Conservation (phyloP, 2,113 vertebrate genomes). For the Suncus etruscus region DNA sequence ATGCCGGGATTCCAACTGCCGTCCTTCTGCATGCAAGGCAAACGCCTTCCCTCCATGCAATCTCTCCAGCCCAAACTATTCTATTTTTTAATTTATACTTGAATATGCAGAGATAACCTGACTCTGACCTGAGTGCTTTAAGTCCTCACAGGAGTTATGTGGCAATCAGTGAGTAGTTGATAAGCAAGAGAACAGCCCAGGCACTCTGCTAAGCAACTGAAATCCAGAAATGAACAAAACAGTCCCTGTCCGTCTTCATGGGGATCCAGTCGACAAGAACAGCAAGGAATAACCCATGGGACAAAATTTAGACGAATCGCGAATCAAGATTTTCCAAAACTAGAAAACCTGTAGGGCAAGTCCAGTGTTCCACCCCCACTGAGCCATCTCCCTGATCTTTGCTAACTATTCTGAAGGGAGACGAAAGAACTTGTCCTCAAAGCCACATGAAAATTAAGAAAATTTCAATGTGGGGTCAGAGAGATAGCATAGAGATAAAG, state of each 20-base stretch:
- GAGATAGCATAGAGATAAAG: too few species aligned
- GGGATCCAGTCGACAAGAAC: neutral
- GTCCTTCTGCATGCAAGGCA: too few species aligned
- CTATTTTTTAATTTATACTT: neutral
- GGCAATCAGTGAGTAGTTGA: neutral
- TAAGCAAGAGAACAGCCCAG: neutral
- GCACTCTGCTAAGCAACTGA: neutral
- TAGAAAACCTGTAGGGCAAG: neutral
- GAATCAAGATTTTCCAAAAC: neutral
- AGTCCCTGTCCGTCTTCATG: neutral
- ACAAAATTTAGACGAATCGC: neutral
- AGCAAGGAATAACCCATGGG: neutral
- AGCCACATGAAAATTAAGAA: constrained; percentile 16
- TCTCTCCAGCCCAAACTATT: too few species aligned
- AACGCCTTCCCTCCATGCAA: too few species aligned
- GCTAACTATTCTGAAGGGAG: constrained; percentile 5
- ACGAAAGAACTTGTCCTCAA: neutral
- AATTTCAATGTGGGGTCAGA: too few species aligned
- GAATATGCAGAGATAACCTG: neutral
- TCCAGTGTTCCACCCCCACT: too few species aligned
- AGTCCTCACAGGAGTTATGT: neutral
- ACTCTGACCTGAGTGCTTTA: neutral
- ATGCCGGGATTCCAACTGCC: too few species aligned
- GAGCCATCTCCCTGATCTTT: neutral
- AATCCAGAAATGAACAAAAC: neutral